Conservation (phyloP, 1,140 invertebrate genomes). For the Drosophila albomicans region DNA sequence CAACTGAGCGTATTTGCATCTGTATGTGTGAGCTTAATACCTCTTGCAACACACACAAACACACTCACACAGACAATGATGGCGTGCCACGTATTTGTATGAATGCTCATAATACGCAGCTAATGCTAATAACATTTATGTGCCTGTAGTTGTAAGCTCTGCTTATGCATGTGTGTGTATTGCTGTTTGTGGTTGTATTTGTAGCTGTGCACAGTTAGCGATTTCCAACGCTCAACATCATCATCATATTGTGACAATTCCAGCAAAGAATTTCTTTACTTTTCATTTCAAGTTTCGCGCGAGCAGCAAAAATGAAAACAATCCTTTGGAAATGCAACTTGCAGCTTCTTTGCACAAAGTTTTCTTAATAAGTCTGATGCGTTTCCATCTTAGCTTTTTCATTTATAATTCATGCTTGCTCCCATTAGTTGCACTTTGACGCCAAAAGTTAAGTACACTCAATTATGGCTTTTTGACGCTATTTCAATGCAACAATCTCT, state of each 20-base stretch:
- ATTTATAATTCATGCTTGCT: too few relatives aligned
- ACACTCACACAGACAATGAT: conserved; percentile 3
- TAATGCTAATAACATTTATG: conserved; percentile 78
- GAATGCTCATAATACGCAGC: conserved; percentile 73
- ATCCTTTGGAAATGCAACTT: too few relatives aligned
- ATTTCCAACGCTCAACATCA: not conserved
- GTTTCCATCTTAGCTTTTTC: too few relatives aligned
- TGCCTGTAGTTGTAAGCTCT: conserved; percentile 32
- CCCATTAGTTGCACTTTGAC: too few relatives aligned
- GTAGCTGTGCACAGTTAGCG: not conserved
- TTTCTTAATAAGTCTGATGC: too few relatives aligned
- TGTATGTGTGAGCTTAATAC: conserved; percentile 9
- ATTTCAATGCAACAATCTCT: too few relatives aligned
- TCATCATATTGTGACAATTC: conserved; percentile 18
- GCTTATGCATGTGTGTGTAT: conserved; percentile 13
- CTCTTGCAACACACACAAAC: conserved; percentile 2
- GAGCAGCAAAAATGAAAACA: not conserved
- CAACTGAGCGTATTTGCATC: not conserved
- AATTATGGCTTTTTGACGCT: too few relatives aligned
- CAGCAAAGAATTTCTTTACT: conserved; percentile 21
- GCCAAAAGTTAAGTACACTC: too few relatives aligned
- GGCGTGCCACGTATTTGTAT: conserved; percentile 35
- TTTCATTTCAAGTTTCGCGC: not conserved
- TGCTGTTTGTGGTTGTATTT: conserved; percentile 6
- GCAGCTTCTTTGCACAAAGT: too few relatives aligned